Evolutionary conservation across 2,113 vertebrate genomes (phyloP).

Genomic region (Heterocephalus glaber): DNA sequence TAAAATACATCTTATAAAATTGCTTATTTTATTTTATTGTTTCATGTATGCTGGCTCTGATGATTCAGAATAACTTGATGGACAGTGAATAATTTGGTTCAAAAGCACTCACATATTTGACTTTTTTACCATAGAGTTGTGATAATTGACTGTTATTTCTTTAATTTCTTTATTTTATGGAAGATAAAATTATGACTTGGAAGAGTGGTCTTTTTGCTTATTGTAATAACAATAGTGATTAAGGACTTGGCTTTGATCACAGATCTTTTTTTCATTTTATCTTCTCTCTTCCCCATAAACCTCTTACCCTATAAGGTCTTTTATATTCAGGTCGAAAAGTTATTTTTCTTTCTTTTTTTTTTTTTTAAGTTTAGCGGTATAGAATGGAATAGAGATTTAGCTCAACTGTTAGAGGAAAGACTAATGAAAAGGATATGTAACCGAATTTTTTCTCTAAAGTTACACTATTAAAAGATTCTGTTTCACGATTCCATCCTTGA

Average conservation of each 20-base stretch:
- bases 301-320: neutral
- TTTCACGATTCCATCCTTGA: neutral
- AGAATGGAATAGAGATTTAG: neutral
- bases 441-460: constrained; percentile 3
- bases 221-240: neutral
- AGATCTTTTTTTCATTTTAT: constrained; percentile 1
- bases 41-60: neutral
- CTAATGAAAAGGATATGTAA: neutral
- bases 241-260: neutral
- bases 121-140: neutral
- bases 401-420: neutral
- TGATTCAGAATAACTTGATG: neutral
- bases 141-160: neutral
- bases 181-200: neutral
- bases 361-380: neutral
- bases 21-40: neutral
- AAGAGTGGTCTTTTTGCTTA: neutral
- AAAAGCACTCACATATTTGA: constrained; percentile 5
- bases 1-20: neutral
- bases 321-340: neutral
- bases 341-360: neutral
- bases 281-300: neutral
- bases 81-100: neutral
- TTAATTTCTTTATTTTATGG: neutral
- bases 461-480: neutral